Percentiles rank a stretch among this genome's conserved stretches.
Conservation (phyloP, 2,113 vertebrate genomes). For the Prolemur simus region DNA sequence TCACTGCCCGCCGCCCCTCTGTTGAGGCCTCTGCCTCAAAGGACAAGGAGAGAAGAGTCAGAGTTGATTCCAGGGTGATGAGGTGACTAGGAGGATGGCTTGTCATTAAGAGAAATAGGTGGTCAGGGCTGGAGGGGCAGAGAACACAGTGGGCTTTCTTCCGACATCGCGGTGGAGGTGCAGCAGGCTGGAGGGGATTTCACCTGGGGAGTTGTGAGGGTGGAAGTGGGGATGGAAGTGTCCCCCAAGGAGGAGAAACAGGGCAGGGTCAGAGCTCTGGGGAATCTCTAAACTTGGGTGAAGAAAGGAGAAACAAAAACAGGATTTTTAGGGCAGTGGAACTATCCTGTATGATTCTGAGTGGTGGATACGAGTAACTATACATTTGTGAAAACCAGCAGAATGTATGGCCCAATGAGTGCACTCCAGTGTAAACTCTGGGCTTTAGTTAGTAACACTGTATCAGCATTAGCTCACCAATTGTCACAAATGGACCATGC, state of each 20-base stretch:
- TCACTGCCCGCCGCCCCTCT: not conserved
- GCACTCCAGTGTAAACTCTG: not conserved
- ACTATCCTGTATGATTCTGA: not conserved
- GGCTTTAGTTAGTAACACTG: not conserved
- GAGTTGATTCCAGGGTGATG: slow-evolving; percentile 51
- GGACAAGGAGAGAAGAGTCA: slow-evolving; percentile 47
- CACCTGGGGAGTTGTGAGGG: not conserved
- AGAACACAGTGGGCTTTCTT: not conserved
- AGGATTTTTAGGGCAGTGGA: not conserved
- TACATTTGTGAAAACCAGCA: not conserved
- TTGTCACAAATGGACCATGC: not conserved
- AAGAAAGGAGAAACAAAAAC: not conserved
- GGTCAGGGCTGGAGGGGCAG: not conserved
- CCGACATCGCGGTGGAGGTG: not conserved
- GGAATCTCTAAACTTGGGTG: not conserved
- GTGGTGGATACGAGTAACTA: not conserved
- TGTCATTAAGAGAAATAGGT: slow-evolving; percentile 48
- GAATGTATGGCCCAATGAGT: not conserved
- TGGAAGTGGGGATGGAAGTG: not conserved
- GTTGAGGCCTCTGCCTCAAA: slow-evolving; percentile 33
- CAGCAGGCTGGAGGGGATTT: not conserved
- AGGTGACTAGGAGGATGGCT: not conserved
- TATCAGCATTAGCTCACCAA: not conserved
- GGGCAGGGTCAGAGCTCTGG: not conserved
- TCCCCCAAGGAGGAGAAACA: not conserved